These are phyloP conservation scores for Megathymus violae DNA, from an alignment of 1,140 invertebrate genomes.

Conservation along the genomic window DNA sequence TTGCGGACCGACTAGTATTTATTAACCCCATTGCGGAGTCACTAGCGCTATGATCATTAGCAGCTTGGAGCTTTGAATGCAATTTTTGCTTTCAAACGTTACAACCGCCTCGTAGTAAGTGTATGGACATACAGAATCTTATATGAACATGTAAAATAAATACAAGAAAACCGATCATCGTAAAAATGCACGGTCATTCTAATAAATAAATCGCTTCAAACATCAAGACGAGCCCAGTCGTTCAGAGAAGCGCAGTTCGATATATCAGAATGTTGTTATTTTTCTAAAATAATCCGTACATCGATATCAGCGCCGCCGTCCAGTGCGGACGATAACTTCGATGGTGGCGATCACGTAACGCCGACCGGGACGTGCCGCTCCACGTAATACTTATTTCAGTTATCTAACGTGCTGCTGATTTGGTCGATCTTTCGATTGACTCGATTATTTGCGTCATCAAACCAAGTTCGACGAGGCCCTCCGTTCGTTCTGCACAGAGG, in stretches of 20 bases:
- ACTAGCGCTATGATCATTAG: too few relatives aligned
- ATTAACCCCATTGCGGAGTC: too few relatives aligned
- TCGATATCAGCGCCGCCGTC: background rate
- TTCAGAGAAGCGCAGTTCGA: conserved; percentile 1
- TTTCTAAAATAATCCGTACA: conserved; percentile 1
- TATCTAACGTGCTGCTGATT: conserved; percentile 5
- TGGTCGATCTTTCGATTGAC: background rate
- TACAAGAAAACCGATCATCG: too few relatives aligned
- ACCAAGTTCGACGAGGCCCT: background rate
- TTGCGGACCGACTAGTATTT: too few relatives aligned
- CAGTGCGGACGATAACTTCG: background rate
- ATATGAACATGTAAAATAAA: too few relatives aligned
- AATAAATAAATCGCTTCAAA: background rate
- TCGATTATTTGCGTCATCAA: background rate
- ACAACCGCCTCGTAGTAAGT: too few relatives aligned
- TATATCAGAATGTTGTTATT: background rate
- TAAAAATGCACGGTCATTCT: too few relatives aligned
- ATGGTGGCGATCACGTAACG: background rate
- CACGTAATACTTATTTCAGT: background rate
- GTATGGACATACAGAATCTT: too few relatives aligned
- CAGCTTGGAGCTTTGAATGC: too few relatives aligned
- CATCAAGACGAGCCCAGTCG: too few relatives aligned
- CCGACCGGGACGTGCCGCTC: background rate
- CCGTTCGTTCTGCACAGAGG: background rate
- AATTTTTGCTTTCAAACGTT: too few relatives aligned